Evolutionary conservation across 2,113 vertebrate genomes (phyloP), one percentile per base, ranked within the genome.

Genomic region (Oxygymnocypris stewartii): DNA sequence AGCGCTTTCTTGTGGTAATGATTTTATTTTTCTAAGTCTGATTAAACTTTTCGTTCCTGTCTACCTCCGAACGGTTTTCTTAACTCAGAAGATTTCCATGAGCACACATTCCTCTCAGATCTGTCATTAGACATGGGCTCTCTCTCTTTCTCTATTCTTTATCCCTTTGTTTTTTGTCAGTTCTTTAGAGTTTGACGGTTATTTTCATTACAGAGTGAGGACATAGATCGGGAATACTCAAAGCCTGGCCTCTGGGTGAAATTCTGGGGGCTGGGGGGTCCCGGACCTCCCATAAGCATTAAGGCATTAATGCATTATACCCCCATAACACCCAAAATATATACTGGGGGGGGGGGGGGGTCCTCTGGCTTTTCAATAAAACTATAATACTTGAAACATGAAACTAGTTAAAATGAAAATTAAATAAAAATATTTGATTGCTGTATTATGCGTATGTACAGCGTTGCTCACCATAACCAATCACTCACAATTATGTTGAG

Each of bases 1-100:
- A 85, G 73, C 6, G 14, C 25, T 89, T 89, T 87, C 85, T 85
- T 89, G 85, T 87, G 82, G 85, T 84, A 44, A 44, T 84, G 76
- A 81, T 84, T 84, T 82, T 87, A 82, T 85, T 89, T 87, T 77
- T 86, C 76, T 82, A 65, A 44, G 40, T 54, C 18, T 87, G 86
- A 88, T 86, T 81, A 82, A 82, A 63, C 37, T 77, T 42, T 61
- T 65, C 57, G 31, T 82, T 13, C 12, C 14, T 16, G 2, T 59
- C 40, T 79, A 35, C 44, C 31, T 79, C 67, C 49, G 54, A 54
- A 75, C 3, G 4, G 31, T 74, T 71, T 78, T 20, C 71, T 78
- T 79, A 67, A 51, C 20, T 73, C 28, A 84, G 67, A 84, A 28
- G 28, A 57, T 49, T 78, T 86, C n/a, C 47, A 87, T 51, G 28